Evolutionary conservation across 2,797 vertebrate species (phyloP).

Genomic region (Scomberomorus guttatus): DNA sequence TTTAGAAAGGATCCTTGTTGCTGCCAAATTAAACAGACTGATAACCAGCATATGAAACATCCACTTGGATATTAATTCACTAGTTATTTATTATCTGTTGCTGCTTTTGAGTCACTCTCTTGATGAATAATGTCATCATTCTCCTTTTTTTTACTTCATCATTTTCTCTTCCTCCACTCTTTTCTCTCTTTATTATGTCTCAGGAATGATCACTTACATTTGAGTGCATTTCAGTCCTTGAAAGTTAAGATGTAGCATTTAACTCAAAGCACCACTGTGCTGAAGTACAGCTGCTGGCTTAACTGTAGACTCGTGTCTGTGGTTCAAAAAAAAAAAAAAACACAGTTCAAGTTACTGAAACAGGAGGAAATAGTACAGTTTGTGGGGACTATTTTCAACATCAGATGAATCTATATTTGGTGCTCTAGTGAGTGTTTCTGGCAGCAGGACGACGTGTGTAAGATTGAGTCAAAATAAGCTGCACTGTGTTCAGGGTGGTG

Average conservation of each 20-base stretch:
- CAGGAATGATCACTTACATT: neutral
- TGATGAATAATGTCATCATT: neutral
- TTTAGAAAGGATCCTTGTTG: slow-evolving; percentile 35
- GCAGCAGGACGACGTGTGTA: too few relatives aligned
- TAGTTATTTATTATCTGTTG: neutral
- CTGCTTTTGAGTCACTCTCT: neutral
- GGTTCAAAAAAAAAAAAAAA: too few relatives aligned
- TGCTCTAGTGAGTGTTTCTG: too few relatives aligned
- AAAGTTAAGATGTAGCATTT: too few relatives aligned
- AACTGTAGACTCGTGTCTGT: too few relatives aligned
- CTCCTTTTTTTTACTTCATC: neutral
- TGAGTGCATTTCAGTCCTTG: too few relatives aligned
- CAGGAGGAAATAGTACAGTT: too few relatives aligned
- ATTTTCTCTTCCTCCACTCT: neutral
- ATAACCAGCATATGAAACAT: slow-evolving; percentile 31
- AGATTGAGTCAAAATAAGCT: too few relatives aligned
- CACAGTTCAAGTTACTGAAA: too few relatives aligned
- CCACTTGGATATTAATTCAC: neutral
- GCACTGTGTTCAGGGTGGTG: too few relatives aligned
- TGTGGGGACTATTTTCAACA: neutral
- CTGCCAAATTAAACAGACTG: slow-evolving; percentile 51
- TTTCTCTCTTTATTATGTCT: neutral
- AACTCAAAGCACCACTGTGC: too few relatives aligned
- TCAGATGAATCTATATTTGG: neutral
- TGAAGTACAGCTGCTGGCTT: too few relatives aligned